phyloP scores from a whole-genome alignment of 2,888 invertebrate genomes.

The Perizoma affinitatum region DNA sequence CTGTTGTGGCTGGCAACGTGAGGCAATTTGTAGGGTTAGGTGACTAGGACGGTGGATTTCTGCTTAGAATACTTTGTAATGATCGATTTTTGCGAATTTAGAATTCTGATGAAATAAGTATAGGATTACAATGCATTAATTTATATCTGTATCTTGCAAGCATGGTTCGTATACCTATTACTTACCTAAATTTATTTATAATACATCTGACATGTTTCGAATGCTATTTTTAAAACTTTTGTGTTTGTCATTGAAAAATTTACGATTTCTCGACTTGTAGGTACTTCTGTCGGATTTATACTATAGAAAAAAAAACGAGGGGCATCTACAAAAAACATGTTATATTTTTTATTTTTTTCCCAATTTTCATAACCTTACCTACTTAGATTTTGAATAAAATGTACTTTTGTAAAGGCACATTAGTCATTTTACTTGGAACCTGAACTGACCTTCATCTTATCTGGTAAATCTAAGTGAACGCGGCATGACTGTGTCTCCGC shows the following conservation, averaged over 20 bases:
- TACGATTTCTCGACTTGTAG: too few relatives aligned
- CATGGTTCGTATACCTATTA: not conserved
- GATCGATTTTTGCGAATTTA: constrained; percentile 10
- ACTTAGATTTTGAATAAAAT: constrained; percentile 26
- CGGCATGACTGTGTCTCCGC: constrained; percentile 9
- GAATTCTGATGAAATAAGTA: not conserved
- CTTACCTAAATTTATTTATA: constrained; percentile 2
- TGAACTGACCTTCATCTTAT: constrained; percentile 21
- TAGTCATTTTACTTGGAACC: constrained; percentile 25
- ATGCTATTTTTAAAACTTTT: too few relatives aligned
- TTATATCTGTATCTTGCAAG: not conserved
- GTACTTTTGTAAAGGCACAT: constrained; percentile 10
- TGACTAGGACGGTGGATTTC: constrained; percentile 53
- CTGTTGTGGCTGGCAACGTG: constrained; percentile 62
- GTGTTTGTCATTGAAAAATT: too few relatives aligned
- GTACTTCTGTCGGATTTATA: too few relatives aligned
- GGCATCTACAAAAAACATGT: constrained; percentile 11
- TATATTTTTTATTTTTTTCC: too few relatives aligned
- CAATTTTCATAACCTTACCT: constrained; percentile 16
- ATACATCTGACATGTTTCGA: too few relatives aligned
- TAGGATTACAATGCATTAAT: not conserved
- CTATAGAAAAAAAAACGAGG: too few relatives aligned
- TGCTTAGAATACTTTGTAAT: constrained; percentile 8
- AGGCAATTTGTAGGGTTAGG: constrained; percentile 74
- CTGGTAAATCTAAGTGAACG: constrained; percentile 16